Evolutionary conservation across 1,140 invertebrate genomes (phyloP).

Genomic region (Schlechtendalia chinensis): DNA sequence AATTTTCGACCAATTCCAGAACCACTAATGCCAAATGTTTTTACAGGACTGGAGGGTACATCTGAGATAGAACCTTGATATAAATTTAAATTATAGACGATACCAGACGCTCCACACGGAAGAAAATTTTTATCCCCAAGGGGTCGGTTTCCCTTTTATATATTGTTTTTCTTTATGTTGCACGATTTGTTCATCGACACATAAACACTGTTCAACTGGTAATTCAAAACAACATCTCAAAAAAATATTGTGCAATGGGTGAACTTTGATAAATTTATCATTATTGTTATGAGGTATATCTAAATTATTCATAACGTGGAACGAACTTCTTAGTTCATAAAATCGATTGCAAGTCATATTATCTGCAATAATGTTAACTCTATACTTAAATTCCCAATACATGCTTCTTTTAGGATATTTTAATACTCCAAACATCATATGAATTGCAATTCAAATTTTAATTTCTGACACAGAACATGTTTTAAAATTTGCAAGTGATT

Average conservation of each 20-base stretch:
- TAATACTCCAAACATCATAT: neutral
- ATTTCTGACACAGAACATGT: neutral
- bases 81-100: neutral
- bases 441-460: neutral
- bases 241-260: neutral
- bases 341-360: neutral
- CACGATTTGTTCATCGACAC: neutral
- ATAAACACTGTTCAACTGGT: neutral
- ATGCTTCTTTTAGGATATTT: neutral
- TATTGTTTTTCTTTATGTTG: neutral
- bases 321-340: neutral
- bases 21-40: neutral
- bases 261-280: conserved; percentile 4
- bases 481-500: neutral
- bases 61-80: neutral
- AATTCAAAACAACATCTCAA: neutral
- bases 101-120: neutral
- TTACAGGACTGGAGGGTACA: neutral
- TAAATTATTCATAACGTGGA: neutral
- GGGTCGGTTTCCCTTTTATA: neutral
- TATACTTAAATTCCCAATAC: neutral
- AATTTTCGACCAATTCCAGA: neutral
- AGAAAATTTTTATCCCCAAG: neutral
- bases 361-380: neutral
- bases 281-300: neutral